Percentiles rank a stretch among this genome's conserved stretches.
Conservation (phyloP, 2,888 invertebrate species). For the Podotricha telesiphe region DNA sequence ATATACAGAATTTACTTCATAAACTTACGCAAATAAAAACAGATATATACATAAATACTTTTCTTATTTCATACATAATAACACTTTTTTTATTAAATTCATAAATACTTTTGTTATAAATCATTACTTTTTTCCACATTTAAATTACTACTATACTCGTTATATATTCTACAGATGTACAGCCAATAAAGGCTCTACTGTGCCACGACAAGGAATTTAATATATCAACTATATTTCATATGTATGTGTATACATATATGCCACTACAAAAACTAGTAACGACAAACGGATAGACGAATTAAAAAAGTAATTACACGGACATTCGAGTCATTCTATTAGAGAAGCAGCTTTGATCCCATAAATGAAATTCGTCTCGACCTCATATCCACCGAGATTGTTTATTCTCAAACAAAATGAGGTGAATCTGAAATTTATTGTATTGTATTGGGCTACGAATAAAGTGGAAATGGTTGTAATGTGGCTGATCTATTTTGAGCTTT, state of each 20-base stretch:
- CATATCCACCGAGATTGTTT: conserved; percentile 20
- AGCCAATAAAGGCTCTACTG: too few relatives aligned
- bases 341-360: conserved; percentile 20
- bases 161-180: too few relatives aligned
- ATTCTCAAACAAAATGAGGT: conserved; percentile 21
- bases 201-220: not conserved
- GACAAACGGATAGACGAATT: conserved; percentile 18
- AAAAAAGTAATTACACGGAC: conserved; percentile 25
- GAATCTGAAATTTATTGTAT: conserved; percentile 21
- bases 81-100: too few relatives aligned
- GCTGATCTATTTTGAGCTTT: conserved; percentile 14
- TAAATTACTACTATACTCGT: too few relatives aligned
- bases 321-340: conserved; percentile 18
- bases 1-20: too few relatives aligned
- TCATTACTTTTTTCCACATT: too few relatives aligned
- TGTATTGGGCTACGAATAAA: conserved; percentile 16
- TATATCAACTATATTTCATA: not conserved
- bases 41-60: too few relatives aligned
- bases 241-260: too few relatives aligned
- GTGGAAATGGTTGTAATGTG: conserved; percentile 18
- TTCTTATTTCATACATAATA: too few relatives aligned
- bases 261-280: not conserved
- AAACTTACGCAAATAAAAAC: too few relatives aligned
- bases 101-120: too few relatives aligned
- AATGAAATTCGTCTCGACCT: conserved; percentile 23